A percentile compares a stretch with the other conserved stretches of the same genome.
Conservation (phyloP, 2,797 vertebrate genomes). For the Hydrocynus forskahlii region DNA sequence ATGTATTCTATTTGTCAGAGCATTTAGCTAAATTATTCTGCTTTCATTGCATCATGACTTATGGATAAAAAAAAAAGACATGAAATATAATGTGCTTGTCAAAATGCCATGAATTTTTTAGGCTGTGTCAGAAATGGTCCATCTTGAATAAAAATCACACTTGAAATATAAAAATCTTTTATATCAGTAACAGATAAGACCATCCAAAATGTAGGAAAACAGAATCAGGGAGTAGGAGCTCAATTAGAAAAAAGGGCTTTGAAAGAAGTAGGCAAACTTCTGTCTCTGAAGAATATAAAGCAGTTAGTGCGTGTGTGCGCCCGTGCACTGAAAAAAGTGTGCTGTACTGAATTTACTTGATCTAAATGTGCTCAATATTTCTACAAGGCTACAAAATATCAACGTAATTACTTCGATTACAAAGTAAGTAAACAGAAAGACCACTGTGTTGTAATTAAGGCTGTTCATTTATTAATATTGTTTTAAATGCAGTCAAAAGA, state of each 20-base stretch:
- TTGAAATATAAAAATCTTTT: neutral
- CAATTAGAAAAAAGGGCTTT: neutral
- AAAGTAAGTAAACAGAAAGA: neutral
- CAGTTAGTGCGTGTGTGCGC: conserved; percentile 23
- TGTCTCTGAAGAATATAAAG: neutral
- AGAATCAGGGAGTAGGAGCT: neutral
- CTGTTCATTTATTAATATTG: neutral
- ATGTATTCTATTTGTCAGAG: conserved; percentile 33
- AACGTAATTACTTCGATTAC: neutral
- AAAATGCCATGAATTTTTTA: conserved; percentile 15
- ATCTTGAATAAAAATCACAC: neutral
- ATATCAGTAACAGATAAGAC: neutral
- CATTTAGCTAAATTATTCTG: conserved; percentile 27
- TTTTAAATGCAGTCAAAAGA: no score
- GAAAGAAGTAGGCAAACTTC: conserved; percentile 9
- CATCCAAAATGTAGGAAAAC: conserved; percentile 5
- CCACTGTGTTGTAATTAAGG: neutral
- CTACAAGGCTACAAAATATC: neutral
- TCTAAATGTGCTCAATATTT: neutral
- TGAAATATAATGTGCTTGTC: neutral
- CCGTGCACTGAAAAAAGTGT: neutral
- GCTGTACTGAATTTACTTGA: no score
- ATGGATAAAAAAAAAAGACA: conserved; percentile 4
- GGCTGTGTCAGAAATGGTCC: conserved; percentile 1
- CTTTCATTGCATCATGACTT: conserved; percentile 16